Conservation (phyloP, 2,888 invertebrate genomes). For the Acanthococcus lagerstroemiae region DNA sequence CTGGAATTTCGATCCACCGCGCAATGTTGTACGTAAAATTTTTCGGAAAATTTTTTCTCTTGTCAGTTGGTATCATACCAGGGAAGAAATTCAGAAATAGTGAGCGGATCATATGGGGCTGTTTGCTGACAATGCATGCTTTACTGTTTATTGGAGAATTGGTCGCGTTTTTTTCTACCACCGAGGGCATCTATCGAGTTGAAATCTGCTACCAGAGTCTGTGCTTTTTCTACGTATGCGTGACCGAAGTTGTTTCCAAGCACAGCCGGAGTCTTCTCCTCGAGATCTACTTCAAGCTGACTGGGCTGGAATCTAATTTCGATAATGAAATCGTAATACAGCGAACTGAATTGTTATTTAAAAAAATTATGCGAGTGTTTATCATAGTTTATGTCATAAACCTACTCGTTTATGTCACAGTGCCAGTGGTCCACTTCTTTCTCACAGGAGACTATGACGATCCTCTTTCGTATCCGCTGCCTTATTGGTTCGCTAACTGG, state of each 20-base stretch:
- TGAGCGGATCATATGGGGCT: too few relatives aligned
- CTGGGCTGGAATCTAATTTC: neutral
- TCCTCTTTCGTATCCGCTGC: slow-evolving; percentile 13
- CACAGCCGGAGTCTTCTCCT: neutral
- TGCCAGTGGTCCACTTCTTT: slow-evolving; percentile 1
- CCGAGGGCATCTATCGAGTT: neutral
- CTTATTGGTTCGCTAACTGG: slow-evolving; percentile 4
- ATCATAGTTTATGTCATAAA: neutral
- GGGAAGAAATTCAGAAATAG: too few relatives aligned
- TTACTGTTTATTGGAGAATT: neutral
- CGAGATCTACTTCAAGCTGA: neutral
- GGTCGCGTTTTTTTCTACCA: neutral
- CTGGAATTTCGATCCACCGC: too few relatives aligned
- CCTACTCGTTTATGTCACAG: neutral
- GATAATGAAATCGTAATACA: neutral
- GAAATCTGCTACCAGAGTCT: slow-evolving; percentile 8
- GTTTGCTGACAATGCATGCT: too few relatives aligned
- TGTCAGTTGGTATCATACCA: too few relatives aligned
- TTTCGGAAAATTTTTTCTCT: too few relatives aligned
- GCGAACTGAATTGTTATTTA: neutral
- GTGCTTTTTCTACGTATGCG: slow-evolving; percentile 3
- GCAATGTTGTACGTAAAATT: too few relatives aligned
- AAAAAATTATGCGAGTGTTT: neutral
- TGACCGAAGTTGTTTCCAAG: neutral
- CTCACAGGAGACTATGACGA: neutral